Percentiles rank a stretch among this genome's conserved stretches.
These are phyloP conservation scores for Neosilurus mollespiculum DNA, from an alignment of 2,797 vertebrate species.

Conservation along the genomic window DNA sequence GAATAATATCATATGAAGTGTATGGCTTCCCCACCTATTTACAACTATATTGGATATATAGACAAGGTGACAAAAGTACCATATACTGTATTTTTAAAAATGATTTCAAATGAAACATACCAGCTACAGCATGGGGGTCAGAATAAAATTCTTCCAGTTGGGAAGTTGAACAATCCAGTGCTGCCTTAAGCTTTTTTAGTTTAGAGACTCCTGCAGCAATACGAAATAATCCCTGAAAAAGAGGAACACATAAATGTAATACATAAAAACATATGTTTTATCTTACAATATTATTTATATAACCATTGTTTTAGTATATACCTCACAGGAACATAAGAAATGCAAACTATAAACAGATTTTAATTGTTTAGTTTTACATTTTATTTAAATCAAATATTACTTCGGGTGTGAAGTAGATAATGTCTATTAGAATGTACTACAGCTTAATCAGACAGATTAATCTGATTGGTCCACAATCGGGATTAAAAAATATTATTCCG, in stretches of 20 bases:
- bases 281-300: too few species aligned
- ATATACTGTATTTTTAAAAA: not conserved
- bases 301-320: too few species aligned
- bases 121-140: constrained; percentile 96
- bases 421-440: too few species aligned
- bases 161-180: constrained; percentile 94
- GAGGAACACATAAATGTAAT: not conserved
- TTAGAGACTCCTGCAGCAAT: constrained; percentile 96
- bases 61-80: not conserved
- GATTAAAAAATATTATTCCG: too few species aligned
- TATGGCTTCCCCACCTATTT: not conserved
- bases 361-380: too few species aligned
- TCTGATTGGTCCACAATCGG: too few species aligned
- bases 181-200: constrained; percentile 96
- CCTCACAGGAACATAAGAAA: too few species aligned
- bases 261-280: too few species aligned
- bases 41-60: not conserved
- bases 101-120: constrained; percentile 63
- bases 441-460: too few species aligned
- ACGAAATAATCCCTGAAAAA: constrained; percentile 88
- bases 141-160: constrained; percentile 97
- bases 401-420: too few species aligned
- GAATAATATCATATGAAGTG: not conserved
- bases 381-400: too few species aligned
- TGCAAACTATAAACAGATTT: too few species aligned